phyloP scores from a whole-genome alignment of 2,888 invertebrate genomes.

The Antheraea assamensis region DNA sequence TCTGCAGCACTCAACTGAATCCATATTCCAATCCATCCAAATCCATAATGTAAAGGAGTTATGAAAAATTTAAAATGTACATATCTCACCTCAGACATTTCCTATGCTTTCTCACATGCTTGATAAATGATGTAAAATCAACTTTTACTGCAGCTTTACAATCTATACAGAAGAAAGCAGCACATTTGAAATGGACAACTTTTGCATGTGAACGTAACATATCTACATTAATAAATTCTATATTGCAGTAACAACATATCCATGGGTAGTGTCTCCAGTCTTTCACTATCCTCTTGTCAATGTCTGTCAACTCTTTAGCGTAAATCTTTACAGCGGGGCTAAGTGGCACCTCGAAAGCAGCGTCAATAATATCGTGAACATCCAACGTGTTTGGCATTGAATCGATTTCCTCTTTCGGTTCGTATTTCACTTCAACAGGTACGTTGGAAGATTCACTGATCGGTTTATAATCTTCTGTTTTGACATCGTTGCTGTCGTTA shows the following conservation, averaged over 20 bases:
- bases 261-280: slow-evolving; percentile 72
- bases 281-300: slow-evolving; percentile 47
- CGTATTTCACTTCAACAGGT: slow-evolving; percentile 51
- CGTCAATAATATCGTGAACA: slow-evolving; percentile 64
- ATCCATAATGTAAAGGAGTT: no score
- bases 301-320: slow-evolving; percentile 59
- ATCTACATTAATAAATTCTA: slow-evolving; percentile 63
- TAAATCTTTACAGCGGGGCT: slow-evolving; percentile 57
- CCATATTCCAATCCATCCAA: no score
- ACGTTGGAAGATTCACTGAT: slow-evolving; percentile 20
- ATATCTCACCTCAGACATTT: slow-evolving; percentile 77
- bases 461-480: slow-evolving; percentile 29
- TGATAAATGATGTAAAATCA: slow-evolving; percentile 84
- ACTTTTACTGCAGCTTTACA: slow-evolving; percentile 83
- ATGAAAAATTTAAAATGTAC: no score
- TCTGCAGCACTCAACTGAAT: no score
- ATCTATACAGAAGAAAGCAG: slow-evolving; percentile 85
- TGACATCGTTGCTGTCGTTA: slow-evolving; percentile 35
- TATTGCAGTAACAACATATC: slow-evolving; percentile 67
- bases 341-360: slow-evolving; percentile 53
- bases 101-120: slow-evolving; percentile 84
- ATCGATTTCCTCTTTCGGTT: slow-evolving; percentile 60
- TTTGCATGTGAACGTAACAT: slow-evolving; percentile 83
- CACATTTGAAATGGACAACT: slow-evolving; percentile 83
- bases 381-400: slow-evolving; percentile 43